Percentiles rank a stretch among this genome's conserved stretches.
Conservation (phyloP, 2,797 vertebrate species). For the Channallabes apus region DNA sequence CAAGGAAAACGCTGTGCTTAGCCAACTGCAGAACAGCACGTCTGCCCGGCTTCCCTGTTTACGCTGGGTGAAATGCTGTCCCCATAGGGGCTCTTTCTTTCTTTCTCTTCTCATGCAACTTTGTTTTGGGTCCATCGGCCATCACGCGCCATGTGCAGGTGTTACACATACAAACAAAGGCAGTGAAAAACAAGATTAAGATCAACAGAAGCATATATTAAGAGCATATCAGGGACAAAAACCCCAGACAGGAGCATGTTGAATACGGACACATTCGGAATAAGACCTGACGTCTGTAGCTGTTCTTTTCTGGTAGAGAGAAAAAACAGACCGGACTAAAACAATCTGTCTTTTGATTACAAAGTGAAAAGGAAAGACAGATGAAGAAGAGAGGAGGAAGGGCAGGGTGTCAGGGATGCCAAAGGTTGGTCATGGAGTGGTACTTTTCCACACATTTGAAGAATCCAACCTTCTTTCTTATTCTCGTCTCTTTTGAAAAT, state of each 20-base stretch:
- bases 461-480: constrained; percentile 2
- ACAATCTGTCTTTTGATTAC: constrained; percentile 31
- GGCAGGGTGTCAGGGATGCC: constrained; percentile 24
- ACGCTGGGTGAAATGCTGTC: constrained; percentile 31
- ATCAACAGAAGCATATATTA: constrained; percentile 16
- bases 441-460: constrained; percentile 17
- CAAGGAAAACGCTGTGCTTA: constrained; percentile 21
- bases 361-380: background rate
- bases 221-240: background rate
- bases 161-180: constrained; percentile 46
- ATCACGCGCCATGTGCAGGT: constrained; percentile 39
- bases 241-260: background rate
- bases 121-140: constrained; percentile 30
- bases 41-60: constrained; percentile 34
- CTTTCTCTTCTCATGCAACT: constrained; percentile 9
- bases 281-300: background rate
- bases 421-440: constrained; percentile 36
- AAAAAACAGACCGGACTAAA: background rate
- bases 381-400: constrained; percentile 9
- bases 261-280: background rate
- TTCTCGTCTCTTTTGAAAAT: constrained; percentile 18
- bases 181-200: background rate
- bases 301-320: background rate
- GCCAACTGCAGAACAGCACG: constrained; percentile 7
- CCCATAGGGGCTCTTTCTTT: constrained; percentile 31